phyloP scores from a whole-genome alignment of 2,797 vertebrate species.

The Chrysocyon brachyurus region DNA sequence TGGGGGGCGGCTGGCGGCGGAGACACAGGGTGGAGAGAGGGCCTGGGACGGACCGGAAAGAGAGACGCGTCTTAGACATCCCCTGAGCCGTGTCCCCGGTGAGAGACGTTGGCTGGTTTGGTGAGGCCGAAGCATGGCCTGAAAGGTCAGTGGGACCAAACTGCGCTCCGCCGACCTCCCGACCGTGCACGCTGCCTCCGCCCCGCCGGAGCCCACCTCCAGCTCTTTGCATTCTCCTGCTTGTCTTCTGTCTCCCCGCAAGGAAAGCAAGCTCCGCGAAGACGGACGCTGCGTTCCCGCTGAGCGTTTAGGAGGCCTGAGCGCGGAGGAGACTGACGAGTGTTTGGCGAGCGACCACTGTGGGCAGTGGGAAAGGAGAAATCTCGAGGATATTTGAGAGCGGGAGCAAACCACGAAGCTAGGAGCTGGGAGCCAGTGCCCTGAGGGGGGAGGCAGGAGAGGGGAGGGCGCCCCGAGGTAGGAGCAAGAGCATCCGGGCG shows the following conservation, averaged over 20 bases:
- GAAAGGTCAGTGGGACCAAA: not conserved
- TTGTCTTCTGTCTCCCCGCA: not conserved
- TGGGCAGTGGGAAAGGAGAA: not conserved
- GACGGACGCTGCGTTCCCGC: not conserved
- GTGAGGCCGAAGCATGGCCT: not conserved
- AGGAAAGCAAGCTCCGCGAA: not conserved
- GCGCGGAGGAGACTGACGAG: no score
- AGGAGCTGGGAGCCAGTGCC: not conserved
- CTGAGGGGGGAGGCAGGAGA: rapidly evolving
- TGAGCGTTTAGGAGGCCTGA: not conserved
- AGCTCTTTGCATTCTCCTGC: rapidly evolving
- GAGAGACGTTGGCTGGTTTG: not conserved
- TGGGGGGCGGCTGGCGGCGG: no score
- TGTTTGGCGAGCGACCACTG: not conserved
- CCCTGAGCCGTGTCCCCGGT: rapidly evolving
- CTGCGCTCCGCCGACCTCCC: no score
- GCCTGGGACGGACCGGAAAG: not conserved
- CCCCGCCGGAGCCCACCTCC: not conserved
- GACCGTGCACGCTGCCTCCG: no score
- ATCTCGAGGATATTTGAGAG: not conserved
- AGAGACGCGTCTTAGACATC: no score
- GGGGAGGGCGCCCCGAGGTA: no score
- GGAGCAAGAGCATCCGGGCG: rapidly evolving
- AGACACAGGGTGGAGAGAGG: rapidly evolving
- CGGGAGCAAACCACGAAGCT: not conserved